Evolutionary conservation across 2,797 vertebrate genomes (phyloP).

Genomic region (Pachyuromys duprasi): DNA sequence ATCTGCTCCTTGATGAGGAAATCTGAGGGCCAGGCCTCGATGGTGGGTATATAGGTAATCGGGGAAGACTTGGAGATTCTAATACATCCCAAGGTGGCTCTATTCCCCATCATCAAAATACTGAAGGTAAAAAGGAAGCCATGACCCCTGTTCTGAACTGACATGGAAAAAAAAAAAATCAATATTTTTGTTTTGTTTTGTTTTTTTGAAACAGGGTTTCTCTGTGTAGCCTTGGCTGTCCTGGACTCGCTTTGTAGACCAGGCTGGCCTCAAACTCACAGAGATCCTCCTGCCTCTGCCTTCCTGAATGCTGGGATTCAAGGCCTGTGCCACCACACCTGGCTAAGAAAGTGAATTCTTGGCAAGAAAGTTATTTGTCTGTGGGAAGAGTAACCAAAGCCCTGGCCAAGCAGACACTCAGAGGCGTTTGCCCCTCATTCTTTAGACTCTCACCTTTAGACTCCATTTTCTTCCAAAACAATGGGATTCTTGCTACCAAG

Average conservation of each 20-base stretch:
- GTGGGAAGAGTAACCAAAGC: background rate
- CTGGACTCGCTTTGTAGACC: too few species aligned
- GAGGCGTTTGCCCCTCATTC: background rate
- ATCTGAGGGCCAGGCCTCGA: background rate
- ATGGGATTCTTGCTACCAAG: background rate
- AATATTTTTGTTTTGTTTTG: too few species aligned
- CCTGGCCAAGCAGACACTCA: background rate
- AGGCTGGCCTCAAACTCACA: too few species aligned
- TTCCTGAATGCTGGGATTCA: too few species aligned
- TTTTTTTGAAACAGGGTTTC: too few species aligned
- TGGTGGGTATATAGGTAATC: background rate
- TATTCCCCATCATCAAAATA: background rate
- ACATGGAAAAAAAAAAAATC: too few species aligned
- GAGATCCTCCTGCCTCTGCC: too few species aligned
- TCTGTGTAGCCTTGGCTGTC: too few species aligned
- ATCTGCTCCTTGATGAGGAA: background rate
- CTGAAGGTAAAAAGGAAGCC: conserved; percentile 45
- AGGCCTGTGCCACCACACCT: too few species aligned
- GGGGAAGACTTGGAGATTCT: background rate
- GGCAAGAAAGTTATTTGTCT: conserved; percentile 30
- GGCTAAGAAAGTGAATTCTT: background rate
- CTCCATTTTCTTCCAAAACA: conserved; percentile 28
- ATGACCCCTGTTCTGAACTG: background rate
- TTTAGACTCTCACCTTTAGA: background rate
- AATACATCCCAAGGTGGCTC: background rate